A percentile compares a stretch with the other conserved stretches of the same genome.
Conservation (phyloP, 2,888 invertebrate species). For the Lottia scabra region DNA sequence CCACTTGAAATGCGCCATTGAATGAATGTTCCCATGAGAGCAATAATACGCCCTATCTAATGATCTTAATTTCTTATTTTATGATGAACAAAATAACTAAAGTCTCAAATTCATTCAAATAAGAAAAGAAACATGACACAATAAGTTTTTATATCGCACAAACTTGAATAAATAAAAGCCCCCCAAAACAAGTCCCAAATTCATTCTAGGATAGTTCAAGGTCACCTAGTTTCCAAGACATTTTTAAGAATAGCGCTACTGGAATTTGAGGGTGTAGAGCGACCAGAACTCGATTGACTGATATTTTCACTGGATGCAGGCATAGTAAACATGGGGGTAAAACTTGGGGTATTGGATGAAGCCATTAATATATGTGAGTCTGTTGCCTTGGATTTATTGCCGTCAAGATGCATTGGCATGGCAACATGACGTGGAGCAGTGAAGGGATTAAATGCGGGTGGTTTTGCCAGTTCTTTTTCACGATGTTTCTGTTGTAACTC, state of each 20-base stretch:
- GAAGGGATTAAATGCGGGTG: slow-evolving; percentile 64
- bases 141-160: no score
- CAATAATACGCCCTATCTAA: no score
- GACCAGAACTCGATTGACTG: slow-evolving; percentile 42
- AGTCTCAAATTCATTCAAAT: no score
- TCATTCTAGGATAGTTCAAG: no score
- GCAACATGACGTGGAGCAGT: slow-evolving; percentile 62
- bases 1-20: no score
- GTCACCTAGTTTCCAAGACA: slow-evolving; percentile 51
- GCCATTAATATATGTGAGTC: slow-evolving; percentile 51
- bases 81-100: no score
- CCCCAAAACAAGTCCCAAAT: no score
- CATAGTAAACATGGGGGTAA: slow-evolving; percentile 35
- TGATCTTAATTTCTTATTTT: no score
- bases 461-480: slow-evolving; percentile 34
- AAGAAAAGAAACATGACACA: no score
- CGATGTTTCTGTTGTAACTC: slow-evolving; percentile 52
- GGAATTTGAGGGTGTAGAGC: slow-evolving; percentile 38
- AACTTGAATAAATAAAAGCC: no score
- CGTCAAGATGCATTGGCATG: slow-evolving; percentile 29
- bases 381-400: slow-evolving; percentile 18
- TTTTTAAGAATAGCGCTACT: slow-evolving; percentile 59
- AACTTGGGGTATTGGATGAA: slow-evolving; percentile 45
- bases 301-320: slow-evolving; percentile 32
- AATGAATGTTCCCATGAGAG: no score